These are phyloP conservation scores for Galaxias olidus DNA, from an alignment of 2,797 vertebrate species.

Conservation along the genomic window DNA sequence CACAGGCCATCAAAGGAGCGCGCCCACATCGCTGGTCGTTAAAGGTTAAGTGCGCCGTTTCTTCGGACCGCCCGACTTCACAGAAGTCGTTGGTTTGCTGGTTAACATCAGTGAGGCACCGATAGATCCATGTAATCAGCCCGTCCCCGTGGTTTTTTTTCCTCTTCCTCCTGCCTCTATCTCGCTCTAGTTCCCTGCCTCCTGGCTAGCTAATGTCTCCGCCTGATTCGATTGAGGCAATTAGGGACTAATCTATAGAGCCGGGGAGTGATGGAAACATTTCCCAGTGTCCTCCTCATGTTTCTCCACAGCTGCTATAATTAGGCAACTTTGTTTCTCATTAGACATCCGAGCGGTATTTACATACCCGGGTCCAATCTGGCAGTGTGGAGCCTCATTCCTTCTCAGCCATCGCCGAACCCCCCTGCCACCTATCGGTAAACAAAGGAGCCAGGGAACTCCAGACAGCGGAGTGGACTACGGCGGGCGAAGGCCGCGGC, in stretches of 20 bases:
- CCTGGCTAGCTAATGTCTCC: conserved; percentile 74
- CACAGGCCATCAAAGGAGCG: not conserved
- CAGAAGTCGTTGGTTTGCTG: not conserved
- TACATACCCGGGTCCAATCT: conserved; percentile 81
- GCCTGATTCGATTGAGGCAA: conserved; percentile 78
- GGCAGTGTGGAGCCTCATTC: conserved; percentile 68
- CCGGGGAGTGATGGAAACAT: conserved; percentile 75
- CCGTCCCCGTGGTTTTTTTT: conserved; percentile 70
- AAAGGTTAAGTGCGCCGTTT: not conserved
- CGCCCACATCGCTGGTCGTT: not conserved
- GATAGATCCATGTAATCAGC: conserved; percentile 70
- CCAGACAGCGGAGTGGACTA: too few species aligned
- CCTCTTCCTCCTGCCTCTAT: conserved; percentile 35
- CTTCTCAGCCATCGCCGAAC: conserved; percentile 71
- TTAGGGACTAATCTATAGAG: conserved; percentile 78
- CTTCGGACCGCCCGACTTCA: not conserved
- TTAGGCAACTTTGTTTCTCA: conserved; percentile 83
- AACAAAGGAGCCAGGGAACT: conserved; percentile 53
- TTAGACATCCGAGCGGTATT: conserved; percentile 82
- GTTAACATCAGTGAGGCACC: not conserved
- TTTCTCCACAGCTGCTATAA: conserved; percentile 82
- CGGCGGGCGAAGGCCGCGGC: conserved; percentile 48
- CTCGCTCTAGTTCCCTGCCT: not conserved
- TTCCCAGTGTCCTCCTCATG: conserved; percentile 78
- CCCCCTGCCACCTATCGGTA: conserved; percentile 60